Percentiles rank a stretch among this genome's conserved stretches.
Conservation (phyloP, 1,140 invertebrate species). For the Kradibia gibbosae region DNA sequence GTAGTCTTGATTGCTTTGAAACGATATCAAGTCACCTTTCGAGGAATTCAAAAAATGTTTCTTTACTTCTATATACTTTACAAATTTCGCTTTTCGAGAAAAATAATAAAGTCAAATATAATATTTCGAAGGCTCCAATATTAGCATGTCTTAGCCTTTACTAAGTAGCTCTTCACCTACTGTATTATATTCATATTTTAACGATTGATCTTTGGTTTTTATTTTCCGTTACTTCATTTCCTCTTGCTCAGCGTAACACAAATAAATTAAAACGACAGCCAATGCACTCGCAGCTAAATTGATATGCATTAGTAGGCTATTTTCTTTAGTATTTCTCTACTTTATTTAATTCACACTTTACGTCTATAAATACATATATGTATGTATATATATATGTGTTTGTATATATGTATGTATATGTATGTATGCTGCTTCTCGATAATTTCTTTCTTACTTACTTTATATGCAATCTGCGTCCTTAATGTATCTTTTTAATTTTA, state of each 20-base stretch:
- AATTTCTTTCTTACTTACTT: slow-evolving; percentile 25
- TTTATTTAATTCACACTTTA: slow-evolving; percentile 39
- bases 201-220: background rate
- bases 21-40: background rate
- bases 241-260: background rate
- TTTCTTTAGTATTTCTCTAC: slow-evolving; percentile 43
- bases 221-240: background rate
- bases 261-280: slow-evolving; percentile 38
- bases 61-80: background rate
- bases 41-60: slow-evolving; percentile 4
- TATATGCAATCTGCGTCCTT: slow-evolving; percentile 2
- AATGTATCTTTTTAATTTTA: slow-evolving; percentile 16
- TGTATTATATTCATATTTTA: background rate
- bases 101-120: background rate
- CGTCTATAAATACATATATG: background rate
- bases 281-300: slow-evolving; percentile 36
- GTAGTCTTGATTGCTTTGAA: background rate
- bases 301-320: slow-evolving; percentile 30
- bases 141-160: slow-evolving; percentile 10
- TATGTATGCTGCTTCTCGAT: slow-evolving; percentile 13
- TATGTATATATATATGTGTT: too few species aligned
- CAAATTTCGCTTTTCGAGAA: background rate
- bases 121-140: background rate
- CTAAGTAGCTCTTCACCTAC: background rate
- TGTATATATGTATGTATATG: slow-evolving; percentile 1